These are phyloP conservation scores for Phortica okadai DNA, from an alignment of 2,888 invertebrate genomes.

Conservation along the genomic window DNA sequence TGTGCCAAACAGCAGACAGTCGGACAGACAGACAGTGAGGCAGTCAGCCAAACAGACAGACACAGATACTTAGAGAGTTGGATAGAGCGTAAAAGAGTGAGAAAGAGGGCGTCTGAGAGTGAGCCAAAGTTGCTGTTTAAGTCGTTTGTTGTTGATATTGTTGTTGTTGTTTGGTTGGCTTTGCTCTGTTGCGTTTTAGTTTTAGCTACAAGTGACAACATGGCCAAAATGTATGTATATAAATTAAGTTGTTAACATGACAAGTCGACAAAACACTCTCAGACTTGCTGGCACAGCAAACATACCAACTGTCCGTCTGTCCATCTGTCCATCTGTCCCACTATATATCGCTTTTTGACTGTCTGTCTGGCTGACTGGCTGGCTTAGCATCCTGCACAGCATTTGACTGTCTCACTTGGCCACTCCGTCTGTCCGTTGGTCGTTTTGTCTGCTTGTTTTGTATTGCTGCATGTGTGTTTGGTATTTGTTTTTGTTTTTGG, in stretches of 20 bases:
- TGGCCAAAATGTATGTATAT: constrained; percentile 61
- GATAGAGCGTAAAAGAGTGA: no score
- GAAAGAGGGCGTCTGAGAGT: no score
- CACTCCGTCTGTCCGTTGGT: constrained; percentile 30
- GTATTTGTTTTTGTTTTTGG: neutral
- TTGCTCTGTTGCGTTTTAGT: constrained; percentile 22
- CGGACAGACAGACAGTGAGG: neutral
- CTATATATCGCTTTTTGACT: no score
- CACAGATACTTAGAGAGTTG: neutral
- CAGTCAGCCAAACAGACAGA: constrained; percentile 5
- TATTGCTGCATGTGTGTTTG: neutral
- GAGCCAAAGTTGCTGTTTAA: neutral
- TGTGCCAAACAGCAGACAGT: neutral
- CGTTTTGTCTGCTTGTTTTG: constrained; percentile 9
- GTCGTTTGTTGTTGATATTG: constrained; percentile 1
- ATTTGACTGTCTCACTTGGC: neutral
- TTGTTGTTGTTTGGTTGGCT: constrained; percentile 33
- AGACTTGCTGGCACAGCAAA: constrained; percentile 29
- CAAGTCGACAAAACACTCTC: constrained; percentile 70
- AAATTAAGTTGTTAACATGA: constrained; percentile 76
- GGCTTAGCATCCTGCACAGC: neutral
- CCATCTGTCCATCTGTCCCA: constrained; percentile 26
- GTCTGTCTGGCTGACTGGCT: constrained; percentile 12
- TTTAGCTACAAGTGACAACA: constrained; percentile 53
- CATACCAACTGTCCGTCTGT: constrained; percentile 41